A percentile compares a stretch with the other conserved stretches of the same genome.
These are phyloP conservation scores for Molorchus minor DNA, from an alignment of 2,888 invertebrate genomes.

Conservation along the genomic window DNA sequence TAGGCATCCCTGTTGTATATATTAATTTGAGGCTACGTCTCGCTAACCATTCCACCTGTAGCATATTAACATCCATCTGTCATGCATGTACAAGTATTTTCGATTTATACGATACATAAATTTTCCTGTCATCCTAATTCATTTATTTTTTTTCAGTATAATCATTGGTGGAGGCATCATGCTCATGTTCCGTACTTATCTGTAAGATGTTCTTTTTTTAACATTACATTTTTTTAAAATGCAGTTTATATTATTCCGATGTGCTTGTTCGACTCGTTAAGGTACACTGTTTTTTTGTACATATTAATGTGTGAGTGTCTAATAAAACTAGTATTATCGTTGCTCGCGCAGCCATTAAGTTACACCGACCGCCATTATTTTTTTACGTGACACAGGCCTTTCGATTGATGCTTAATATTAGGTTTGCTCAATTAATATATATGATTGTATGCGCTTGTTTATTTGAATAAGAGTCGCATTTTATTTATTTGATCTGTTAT, in stretches of 20 bases:
- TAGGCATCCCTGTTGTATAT: neutral
- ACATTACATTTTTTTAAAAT: conserved; percentile 16
- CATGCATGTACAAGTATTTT: conserved; percentile 26
- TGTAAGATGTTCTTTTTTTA: conserved; percentile 39
- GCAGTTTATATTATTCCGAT: conserved; percentile 18
- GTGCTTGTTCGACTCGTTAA: conserved; percentile 25
- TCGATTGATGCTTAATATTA: conserved; percentile 12
- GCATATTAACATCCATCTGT: conserved; percentile 8
- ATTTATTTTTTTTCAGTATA: conserved; percentile 60
- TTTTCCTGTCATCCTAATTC: conserved; percentile 40
- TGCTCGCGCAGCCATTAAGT: conserved; percentile 15
- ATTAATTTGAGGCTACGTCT: conserved; percentile 8
- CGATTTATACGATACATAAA: conserved; percentile 17
- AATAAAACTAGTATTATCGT: conserved; percentile 25
- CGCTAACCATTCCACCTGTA: conserved; percentile 23
- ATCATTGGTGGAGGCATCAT: conserved; percentile 59
- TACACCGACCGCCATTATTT: conserved; percentile 15
- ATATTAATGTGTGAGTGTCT: conserved; percentile 26
- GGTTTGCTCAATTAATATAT: conserved; percentile 38
- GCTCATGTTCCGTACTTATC: conserved; percentile 54
- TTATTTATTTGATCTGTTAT: conserved; percentile 38
- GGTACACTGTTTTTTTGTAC: conserved; percentile 22
- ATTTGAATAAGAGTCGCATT: conserved; percentile 33
- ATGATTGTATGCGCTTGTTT: conserved; percentile 29
- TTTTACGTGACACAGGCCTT: conserved; percentile 15